Evolutionary conservation across 2,888 invertebrate genomes (phyloP), one percentile per base, ranked within the genome.

Genomic region (Mimachlamys varia): DNA sequence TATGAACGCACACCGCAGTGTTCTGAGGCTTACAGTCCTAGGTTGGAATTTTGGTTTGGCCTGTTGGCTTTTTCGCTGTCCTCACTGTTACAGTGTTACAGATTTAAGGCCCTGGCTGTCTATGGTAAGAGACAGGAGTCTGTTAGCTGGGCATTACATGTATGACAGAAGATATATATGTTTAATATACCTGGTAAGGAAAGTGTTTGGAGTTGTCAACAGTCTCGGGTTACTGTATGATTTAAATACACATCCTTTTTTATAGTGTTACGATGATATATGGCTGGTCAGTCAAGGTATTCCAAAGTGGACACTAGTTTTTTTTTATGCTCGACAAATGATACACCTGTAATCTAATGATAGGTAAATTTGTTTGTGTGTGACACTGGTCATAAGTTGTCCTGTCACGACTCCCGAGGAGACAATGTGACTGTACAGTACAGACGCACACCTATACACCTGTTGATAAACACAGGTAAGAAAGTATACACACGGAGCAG

Each of bases 271-370:
- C 7, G 33, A 10, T 76, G 76, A 76, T 76, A 10, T 76, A 76
- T 76, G 19, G n/a, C 3, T 12, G 76, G 76, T 2, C 76, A 76
- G 76, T 33, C 33, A 12, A 76, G 76, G 76, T 76, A 33, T 76
- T 76, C 76, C 76, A 33, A 76, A 76, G 76, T 76, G 76, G 76
- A 76, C 76, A 76, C 13, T 22, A 33, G 76, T 76, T 76, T 76
- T 76, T 76, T 76, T 76, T 76, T 76, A 10, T 1, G 0, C 76
- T 33, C 2, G 76, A 76, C 33, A 76, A 76, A 76, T 76, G 33
- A 76, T 22, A 27, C 76, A 76, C 76, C 76, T 76, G 76, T 76
- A 76, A 76, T 33, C 12, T 76, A 76, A 76, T 76, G 76, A 76
- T 76, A 33, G 76, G 33, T 7, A 22, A 33, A 76, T 76, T 76